Evolutionary conservation across 2,113 vertebrate genomes (phyloP).

Genomic region (Eptesicus fuscus): DNA sequence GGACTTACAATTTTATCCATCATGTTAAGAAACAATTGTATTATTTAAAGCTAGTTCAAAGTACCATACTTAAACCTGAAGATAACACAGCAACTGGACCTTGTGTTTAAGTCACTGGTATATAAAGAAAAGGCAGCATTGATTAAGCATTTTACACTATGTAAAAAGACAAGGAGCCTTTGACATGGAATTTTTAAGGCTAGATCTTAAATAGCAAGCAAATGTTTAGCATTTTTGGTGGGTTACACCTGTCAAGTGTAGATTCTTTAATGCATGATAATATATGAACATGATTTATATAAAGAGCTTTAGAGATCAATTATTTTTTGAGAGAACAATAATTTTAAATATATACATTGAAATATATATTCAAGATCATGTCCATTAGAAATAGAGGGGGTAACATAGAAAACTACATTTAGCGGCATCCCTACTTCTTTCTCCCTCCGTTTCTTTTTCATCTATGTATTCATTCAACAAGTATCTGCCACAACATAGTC

Average conservation of each 20-base stretch:
- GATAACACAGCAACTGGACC: background rate
- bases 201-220: background rate
- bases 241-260: background rate
- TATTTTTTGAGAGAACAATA: background rate
- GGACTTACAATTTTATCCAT: background rate
- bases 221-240: background rate
- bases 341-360: background rate
- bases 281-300: background rate
- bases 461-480: background rate
- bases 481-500: background rate
- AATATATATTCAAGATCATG: background rate
- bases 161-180: background rate
- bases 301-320: background rate
- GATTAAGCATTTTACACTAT: background rate
- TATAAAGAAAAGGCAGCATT: background rate
- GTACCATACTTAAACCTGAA: background rate
- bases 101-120: background rate
- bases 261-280: background rate
- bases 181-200: constrained; percentile 5
- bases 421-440: background rate
- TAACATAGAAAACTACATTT: background rate
- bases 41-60: background rate
- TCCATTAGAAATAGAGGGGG: background rate
- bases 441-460: background rate
- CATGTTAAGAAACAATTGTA: background rate